phyloP scores from a whole-genome alignment of 2,797 vertebrate species.

The Gouania willdenowi region DNA sequence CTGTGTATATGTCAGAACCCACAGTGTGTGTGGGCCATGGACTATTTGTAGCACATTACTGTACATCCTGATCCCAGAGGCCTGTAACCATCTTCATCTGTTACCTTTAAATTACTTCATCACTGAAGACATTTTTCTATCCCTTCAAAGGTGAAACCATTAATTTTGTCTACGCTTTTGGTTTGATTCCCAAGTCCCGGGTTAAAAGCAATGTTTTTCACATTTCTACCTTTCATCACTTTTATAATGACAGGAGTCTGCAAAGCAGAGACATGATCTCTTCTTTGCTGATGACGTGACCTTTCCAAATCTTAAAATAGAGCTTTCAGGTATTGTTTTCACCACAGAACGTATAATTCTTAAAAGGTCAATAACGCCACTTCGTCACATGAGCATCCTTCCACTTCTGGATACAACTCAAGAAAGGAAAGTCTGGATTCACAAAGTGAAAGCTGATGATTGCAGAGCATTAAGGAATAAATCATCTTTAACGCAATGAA shows the following conservation, averaged over 20 bases:
- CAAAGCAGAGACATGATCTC: conserved; percentile 23
- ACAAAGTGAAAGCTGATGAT: no score
- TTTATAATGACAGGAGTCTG: conserved; percentile 17
- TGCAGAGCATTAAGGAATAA: no score
- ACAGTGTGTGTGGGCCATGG: no score
- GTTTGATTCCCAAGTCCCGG: not conserved
- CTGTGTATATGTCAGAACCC: no score
- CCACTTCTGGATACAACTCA: no score
- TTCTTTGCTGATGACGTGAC: conserved; percentile 28
- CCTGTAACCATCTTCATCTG: no score
- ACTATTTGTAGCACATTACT: no score
- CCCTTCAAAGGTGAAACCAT: not conserved
- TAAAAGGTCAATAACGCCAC: conserved; percentile 49
- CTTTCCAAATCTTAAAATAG: conserved; percentile 29
- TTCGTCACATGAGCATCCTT: not conserved
- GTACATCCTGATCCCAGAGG: no score
- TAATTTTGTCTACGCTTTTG: not conserved
- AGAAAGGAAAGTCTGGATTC: no score
- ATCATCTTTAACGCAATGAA: conserved; percentile 34
- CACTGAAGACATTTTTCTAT: not conserved
- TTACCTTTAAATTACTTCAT: not conserved
- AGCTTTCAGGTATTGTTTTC: no score
- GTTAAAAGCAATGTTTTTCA: conserved; percentile 15
- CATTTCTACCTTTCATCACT: conserved; percentile 2
- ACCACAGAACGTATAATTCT: conserved; percentile 40